These are phyloP conservation scores for Hyperoplus lanceolatus DNA, from an alignment of 2,797 vertebrate genomes.

Conservation along the genomic window DNA sequence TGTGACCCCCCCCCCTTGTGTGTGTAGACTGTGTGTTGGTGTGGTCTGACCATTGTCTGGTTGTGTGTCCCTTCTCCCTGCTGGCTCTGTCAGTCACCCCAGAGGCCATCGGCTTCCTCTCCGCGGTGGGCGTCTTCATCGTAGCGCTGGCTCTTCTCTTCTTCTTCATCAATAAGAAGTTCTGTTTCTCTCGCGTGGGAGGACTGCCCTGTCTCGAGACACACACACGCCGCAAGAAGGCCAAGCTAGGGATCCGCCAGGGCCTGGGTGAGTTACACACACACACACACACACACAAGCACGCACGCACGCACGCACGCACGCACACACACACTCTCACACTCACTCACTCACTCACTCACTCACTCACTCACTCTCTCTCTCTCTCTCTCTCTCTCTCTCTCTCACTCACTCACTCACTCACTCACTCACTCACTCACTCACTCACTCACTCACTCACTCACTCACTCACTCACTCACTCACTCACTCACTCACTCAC, in stretches of 20 bases:
- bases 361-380: too few species aligned
- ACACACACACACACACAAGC: too few species aligned
- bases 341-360: too few species aligned
- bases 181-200: slow-evolving; percentile 88
- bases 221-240: slow-evolving; percentile 78
- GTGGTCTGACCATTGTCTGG: slow-evolving; percentile 84
- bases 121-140: slow-evolving; percentile 88
- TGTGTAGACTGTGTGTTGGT: slow-evolving; percentile 77
- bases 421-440: too few species aligned
- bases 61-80: slow-evolving; percentile 82
- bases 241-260: slow-evolving; percentile 76
- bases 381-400: too few species aligned
- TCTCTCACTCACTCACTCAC: too few species aligned
- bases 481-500: too few species aligned
- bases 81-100: slow-evolving; percentile 86
- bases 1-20: slow-evolving; percentile 60
- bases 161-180: slow-evolving; percentile 92
- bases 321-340: too few species aligned
- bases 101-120: slow-evolving; percentile 88
- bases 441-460: too few species aligned
- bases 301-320: too few species aligned
- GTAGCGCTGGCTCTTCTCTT: slow-evolving; percentile 88
- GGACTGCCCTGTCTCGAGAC: slow-evolving; percentile 85
- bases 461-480: too few species aligned
- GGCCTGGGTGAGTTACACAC: slow-evolving; percentile 85